Evolutionary conservation across 2,113 vertebrate genomes (phyloP).

Genomic region (Amia ocellicauda): DNA sequence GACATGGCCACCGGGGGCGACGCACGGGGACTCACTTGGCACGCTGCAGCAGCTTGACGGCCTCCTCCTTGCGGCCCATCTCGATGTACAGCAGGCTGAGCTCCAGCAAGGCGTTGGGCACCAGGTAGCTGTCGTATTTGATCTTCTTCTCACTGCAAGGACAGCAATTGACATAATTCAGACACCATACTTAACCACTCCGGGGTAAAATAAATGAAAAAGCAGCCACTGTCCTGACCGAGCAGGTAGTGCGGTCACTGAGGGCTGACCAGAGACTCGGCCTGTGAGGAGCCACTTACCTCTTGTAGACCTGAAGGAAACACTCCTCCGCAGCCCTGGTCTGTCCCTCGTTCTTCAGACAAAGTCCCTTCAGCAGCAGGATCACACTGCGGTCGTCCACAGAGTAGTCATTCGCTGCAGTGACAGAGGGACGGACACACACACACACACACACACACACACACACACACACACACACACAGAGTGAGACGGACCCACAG

Average conservation of each 20-base stretch:
- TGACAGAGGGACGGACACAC: conserved; percentile 2
- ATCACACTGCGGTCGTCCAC: conserved; percentile 65
- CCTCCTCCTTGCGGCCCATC: conserved; percentile 61
- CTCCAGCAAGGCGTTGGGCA: conserved; percentile 70
- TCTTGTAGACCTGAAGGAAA: conserved; percentile 56
- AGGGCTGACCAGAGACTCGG: too few relatives aligned
- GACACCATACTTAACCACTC: too few relatives aligned
- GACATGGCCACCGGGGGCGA: background rate
- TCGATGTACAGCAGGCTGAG: conserved; percentile 63
- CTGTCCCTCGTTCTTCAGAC: conserved; percentile 64
- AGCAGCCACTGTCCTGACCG: too few relatives aligned
- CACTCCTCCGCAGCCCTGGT: conserved; percentile 60
- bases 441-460: background rate
- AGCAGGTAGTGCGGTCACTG: too few relatives aligned
- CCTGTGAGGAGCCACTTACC: conserved; percentile 38
- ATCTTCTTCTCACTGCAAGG: conserved; percentile 68
- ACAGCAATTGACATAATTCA: too few relatives aligned
- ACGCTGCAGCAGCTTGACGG: conserved; percentile 65
- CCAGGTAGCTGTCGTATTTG: conserved; percentile 67
- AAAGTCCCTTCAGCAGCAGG: conserved; percentile 68
- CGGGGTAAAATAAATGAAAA: too few relatives aligned
- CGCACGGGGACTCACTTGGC: conserved; percentile 62
- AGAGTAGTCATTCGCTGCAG: conserved; percentile 55
- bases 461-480: too few relatives aligned
- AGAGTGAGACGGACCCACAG: too few relatives aligned